Base-by-base conservation (phyloP, 2,888 invertebrate species). In the Noctua pronuba region DNA sequence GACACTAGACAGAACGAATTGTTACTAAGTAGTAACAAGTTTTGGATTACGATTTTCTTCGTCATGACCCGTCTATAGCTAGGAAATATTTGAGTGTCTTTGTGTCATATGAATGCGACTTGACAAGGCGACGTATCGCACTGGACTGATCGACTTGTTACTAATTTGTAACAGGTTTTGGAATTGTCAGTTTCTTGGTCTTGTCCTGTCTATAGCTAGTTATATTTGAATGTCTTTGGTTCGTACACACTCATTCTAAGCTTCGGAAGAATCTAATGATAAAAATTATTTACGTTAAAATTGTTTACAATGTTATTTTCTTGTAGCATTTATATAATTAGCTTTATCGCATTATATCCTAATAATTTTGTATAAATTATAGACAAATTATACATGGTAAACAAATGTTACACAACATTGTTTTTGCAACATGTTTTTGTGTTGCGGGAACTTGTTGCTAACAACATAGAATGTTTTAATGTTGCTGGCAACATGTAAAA, bases 361-460 rank as follows among this genome's bases (percentile, higher is more conserved):
- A 35, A 24, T 62, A 35, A 10, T 35, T 10, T 35, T 35, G 21
- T 5, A 62, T 31, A 35, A 62, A 35, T 62, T 35, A 21, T 62
- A 62, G 35, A 35, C 10, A 21, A 62, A 62, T 62, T 62, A 35
- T 35, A 62, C 35, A 35, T 62, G 24, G 49, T 10, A 35, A 68
- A 49, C 35, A 68, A 71, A 44, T 64, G 11, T 28, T 13, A 41
- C 16, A 31, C 41, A 31, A 71, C 1, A 60, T 28, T 41, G 28
- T 60, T 71, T 35, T 28, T 31, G 52, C 35, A 52, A 41, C n/a
- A 10, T 46, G 35, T 49, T 28, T 52, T 49, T 49, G 4, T 41
- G 55, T 73, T 55, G 44, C 13, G 24, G 18, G 18, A 74, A 73
- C 31, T 44, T 58, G 13, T 73, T 73, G 21, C 69, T 52, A 18